Conservation (phyloP, 2,888 invertebrate species). For the Oscheius sp. region DNA sequence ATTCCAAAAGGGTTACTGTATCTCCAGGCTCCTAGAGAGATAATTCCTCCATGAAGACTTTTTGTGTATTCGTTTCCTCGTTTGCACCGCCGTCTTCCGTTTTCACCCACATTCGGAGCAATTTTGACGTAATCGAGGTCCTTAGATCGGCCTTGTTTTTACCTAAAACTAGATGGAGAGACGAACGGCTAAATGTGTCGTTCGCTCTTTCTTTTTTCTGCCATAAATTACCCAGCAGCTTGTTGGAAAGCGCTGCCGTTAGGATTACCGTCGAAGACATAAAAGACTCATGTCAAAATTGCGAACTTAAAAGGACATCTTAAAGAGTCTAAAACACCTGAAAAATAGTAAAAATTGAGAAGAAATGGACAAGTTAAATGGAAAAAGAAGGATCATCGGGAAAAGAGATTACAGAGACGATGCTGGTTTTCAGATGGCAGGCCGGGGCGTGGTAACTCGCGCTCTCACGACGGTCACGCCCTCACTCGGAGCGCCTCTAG, state of each 20-base stretch:
- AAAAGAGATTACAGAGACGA: background rate
- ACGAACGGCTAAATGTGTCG: too few species aligned
- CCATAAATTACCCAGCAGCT: constrained; percentile 1
- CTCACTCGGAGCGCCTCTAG: constrained; percentile 43
- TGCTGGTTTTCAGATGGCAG: constrained; percentile 25
- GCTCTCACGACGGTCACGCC: constrained; percentile 48
- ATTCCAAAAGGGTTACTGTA: too few species aligned
- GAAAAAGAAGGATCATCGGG: background rate
- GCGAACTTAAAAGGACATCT: background rate
- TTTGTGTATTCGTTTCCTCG: too few species aligned
- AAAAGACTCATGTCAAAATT: background rate
- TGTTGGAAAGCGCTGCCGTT: background rate
- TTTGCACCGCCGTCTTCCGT: too few species aligned
- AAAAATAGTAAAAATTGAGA: background rate
- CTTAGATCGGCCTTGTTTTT: too few species aligned
- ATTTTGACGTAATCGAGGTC: too few species aligned
- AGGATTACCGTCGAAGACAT: background rate
- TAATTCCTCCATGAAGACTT: too few species aligned
- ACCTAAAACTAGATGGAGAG: too few species aligned
- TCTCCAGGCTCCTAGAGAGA: too few species aligned
- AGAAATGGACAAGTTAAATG: background rate
- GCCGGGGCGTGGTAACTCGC: constrained; percentile 43
- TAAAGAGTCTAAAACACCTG: background rate
- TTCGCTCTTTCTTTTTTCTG: background rate
- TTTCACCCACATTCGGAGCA: too few species aligned